A percentile compares a stretch with the other conserved stretches of the same genome.
phyloP scores from a whole-genome alignment of 2,888 invertebrate genomes.

The Helicoverpa assulta region DNA sequence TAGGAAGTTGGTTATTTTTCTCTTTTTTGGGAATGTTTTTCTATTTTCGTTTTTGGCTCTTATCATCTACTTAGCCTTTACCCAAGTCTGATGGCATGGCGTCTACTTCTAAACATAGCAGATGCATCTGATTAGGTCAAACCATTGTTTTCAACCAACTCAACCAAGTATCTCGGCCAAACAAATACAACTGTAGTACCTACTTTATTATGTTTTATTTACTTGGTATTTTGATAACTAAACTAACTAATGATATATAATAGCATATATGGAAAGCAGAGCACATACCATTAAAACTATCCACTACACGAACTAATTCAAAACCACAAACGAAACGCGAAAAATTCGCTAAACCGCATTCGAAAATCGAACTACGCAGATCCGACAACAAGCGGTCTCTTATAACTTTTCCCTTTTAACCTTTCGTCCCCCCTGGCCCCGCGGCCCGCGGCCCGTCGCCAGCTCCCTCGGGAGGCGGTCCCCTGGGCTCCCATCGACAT shows the following conservation, averaged over 20 bases:
- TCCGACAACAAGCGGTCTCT: slow-evolving; percentile 89
- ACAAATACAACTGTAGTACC: no score
- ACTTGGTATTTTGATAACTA: background rate
- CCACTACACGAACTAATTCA: slow-evolving; percentile 36
- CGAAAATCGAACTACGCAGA: slow-evolving; percentile 85
- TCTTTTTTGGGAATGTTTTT: background rate
- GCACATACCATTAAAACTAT: background rate
- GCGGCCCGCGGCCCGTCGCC: slow-evolving; percentile 67
- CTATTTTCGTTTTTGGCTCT: background rate
- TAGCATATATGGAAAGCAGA: no score
- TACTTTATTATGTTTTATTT: no score
- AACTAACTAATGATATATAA: background rate
- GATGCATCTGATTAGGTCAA: no score
- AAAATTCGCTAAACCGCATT: slow-evolving; percentile 77
- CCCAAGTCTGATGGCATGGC: no score
- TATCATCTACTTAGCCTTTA: no score
- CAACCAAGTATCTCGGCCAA: no score
- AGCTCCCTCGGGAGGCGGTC: slow-evolving; percentile 89
- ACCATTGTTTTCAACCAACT: no score
- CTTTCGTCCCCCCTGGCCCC: slow-evolving; percentile 80
- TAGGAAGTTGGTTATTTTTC: background rate
- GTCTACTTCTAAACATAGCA: no score
- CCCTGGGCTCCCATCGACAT: slow-evolving; percentile 87
- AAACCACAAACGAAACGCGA: slow-evolving; percentile 29
- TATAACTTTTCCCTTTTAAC: slow-evolving; percentile 91